These are phyloP conservation scores for Acanthurus leucopareius DNA, from an alignment of 2,797 vertebrate species.

Conservation along the genomic window DNA sequence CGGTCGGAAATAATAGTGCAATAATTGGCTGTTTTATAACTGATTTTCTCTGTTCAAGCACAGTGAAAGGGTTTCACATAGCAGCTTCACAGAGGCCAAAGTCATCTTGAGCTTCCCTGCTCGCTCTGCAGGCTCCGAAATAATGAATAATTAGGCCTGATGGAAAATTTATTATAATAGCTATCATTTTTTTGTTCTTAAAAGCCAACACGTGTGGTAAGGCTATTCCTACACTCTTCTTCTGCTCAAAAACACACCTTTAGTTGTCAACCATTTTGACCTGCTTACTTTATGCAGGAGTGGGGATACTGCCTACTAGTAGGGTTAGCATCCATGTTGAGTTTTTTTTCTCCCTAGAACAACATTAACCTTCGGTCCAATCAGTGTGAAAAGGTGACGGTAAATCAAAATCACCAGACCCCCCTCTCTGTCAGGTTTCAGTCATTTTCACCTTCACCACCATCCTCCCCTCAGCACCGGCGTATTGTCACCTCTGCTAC, in stretches of 20 bases:
- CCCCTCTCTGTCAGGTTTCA: slow-evolving; percentile 32
- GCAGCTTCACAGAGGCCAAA: slow-evolving; percentile 17
- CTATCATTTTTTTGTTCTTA: slow-evolving; percentile 18
- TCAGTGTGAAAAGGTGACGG: slow-evolving; percentile 48
- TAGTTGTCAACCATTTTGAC: slow-evolving; percentile 27
- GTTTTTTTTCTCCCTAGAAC: slow-evolving; percentile 12
- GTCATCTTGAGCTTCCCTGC: slow-evolving; percentile 21
- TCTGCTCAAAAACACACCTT: slow-evolving; percentile 16
- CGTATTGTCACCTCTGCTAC: slow-evolving; percentile 63
- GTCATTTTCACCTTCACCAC: slow-evolving; percentile 68
- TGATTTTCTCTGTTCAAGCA: slow-evolving; percentile 13
- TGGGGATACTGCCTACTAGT: slow-evolving; percentile 21
- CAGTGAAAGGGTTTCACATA: slow-evolving; percentile 34
- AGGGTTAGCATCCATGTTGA: slow-evolving; percentile 11
- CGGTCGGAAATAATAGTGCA: slow-evolving; percentile 43
- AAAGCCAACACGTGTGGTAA: slow-evolving; percentile 16
- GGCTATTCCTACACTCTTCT: neutral
- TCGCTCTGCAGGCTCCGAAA: slow-evolving; percentile 15
- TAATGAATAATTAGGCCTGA: slow-evolving; percentile 30
- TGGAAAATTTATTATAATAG: slow-evolving; percentile 37
- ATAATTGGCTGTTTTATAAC: slow-evolving; percentile 50
- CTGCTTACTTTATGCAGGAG: slow-evolving; percentile 3
- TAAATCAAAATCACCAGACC: slow-evolving; percentile 43
- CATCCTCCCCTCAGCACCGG: slow-evolving; percentile 42
- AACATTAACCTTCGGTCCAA: slow-evolving; percentile 58